Percentiles rank a stretch among this genome's conserved stretches.
phyloP scores from a whole-genome alignment of 2,888 invertebrate genomes.

The Esperia sulphurella region DNA sequence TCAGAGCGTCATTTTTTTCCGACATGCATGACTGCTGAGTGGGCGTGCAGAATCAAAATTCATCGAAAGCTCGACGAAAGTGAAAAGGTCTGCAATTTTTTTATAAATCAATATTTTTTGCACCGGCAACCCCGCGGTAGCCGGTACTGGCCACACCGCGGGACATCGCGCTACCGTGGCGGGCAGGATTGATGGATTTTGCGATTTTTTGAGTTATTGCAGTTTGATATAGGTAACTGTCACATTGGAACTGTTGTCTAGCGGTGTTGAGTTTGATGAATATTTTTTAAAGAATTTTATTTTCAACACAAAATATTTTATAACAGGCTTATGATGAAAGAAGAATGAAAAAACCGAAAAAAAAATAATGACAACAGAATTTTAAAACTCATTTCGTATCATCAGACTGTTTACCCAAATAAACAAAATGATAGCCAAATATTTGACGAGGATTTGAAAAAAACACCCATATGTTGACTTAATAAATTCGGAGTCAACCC shows the following conservation, averaged over 20 bases:
- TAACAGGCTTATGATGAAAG: too few species aligned
- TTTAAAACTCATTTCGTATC: constrained; percentile 4
- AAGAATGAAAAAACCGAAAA: too few species aligned
- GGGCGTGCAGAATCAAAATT: constrained; percentile 61
- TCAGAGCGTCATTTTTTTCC: constrained; percentile 5
- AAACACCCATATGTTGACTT: constrained; percentile 50
- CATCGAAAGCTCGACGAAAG: constrained; percentile 46
- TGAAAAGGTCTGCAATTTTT: constrained; percentile 52
- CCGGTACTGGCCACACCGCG: constrained; percentile 41
- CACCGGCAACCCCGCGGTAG: constrained; percentile 29
- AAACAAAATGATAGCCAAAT: constrained; percentile 44
- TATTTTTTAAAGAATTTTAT: too few species aligned
- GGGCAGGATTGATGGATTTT: constrained; percentile 41
- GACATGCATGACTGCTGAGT: constrained; percentile 32
- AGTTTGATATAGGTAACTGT: constrained; percentile 33
- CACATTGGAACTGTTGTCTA: not conserved
- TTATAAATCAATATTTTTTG: constrained; percentile 54
- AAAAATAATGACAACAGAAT: constrained; percentile 5
- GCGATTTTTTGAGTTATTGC: constrained; percentile 33
- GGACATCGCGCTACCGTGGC: constrained; percentile 54
- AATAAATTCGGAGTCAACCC: constrained; percentile 66
- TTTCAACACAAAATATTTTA: not conserved
- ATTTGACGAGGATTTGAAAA: constrained; percentile 36
- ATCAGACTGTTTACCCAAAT: constrained; percentile 38
- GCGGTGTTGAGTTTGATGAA: not conserved